Conservation (phyloP, 2,113 vertebrate species). For the Lagopus muta region DNA sequence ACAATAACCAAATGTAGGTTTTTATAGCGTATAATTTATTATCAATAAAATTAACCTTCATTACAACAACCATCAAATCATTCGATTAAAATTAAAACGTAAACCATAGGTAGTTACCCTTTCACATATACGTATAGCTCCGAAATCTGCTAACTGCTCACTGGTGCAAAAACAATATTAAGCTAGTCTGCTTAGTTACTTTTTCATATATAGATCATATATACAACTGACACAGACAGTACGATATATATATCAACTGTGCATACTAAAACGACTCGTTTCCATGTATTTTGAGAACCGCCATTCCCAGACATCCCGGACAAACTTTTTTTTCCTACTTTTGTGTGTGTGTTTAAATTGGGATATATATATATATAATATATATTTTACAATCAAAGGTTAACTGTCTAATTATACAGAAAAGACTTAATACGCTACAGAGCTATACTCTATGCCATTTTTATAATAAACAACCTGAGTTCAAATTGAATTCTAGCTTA, state of each 20-base stretch:
- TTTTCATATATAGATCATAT: slow-evolving; percentile 76
- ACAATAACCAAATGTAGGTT: slow-evolving; percentile 77
- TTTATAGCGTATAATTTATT: slow-evolving; percentile 86
- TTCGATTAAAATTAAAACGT: slow-evolving; percentile 77
- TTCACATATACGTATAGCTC: slow-evolving; percentile 82
- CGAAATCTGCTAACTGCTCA: slow-evolving; percentile 71
- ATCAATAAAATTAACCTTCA: slow-evolving; percentile 84
- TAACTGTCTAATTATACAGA: slow-evolving; percentile 80
- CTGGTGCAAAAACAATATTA: slow-evolving; percentile 80
- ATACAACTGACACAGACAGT: slow-evolving; percentile 70
- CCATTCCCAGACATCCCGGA: slow-evolving; percentile 56
- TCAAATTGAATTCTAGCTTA: slow-evolving; percentile 86
- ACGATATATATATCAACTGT: slow-evolving; percentile 63
- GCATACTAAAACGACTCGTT: slow-evolving; percentile 70
- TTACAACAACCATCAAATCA: slow-evolving; percentile 79
- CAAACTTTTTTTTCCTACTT: neutral
- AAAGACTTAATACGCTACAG: slow-evolving; percentile 79
- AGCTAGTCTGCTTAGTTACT: slow-evolving; percentile 66
- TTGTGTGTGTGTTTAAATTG: slow-evolving; percentile 12
- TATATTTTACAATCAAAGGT: slow-evolving; percentile 77
- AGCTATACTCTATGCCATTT: slow-evolving; percentile 81
- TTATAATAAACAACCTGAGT: slow-evolving; percentile 87
- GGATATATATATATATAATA: slow-evolving; percentile 60
- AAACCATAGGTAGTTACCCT: slow-evolving; percentile 87
- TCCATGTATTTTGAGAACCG: slow-evolving; percentile 55